These are phyloP conservation scores for Sturmia bella DNA, from an alignment of 2,888 invertebrate genomes.

Conservation along the genomic window DNA sequence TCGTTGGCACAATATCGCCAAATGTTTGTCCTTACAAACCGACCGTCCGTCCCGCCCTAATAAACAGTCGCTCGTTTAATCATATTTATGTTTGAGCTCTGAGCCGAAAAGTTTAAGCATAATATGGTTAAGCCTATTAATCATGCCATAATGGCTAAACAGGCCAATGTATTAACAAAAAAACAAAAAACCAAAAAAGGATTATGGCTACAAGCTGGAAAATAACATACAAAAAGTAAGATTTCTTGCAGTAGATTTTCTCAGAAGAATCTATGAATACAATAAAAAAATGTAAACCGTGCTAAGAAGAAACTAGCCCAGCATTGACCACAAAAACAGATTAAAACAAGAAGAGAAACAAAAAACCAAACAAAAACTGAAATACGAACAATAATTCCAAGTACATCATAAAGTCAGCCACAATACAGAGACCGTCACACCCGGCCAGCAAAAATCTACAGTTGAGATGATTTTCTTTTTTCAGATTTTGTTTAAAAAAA, in stretches of 20 bases:
- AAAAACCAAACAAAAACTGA: neutral
- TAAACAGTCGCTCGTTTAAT: too few species aligned
- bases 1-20: too few species aligned
- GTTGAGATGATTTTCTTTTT: slow-evolving; percentile 45
- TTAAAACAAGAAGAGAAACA: neutral
- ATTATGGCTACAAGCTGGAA: slow-evolving; percentile 42
- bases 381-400: slow-evolving; percentile 56
- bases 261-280: slow-evolving; percentile 29
- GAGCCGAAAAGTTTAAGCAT: slow-evolving; percentile 40
- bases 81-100: slow-evolving; percentile 7
- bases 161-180: slow-evolving; percentile 55
- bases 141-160: slow-evolving; percentile 64
- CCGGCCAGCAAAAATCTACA: slow-evolving; percentile 36
- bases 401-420: slow-evolving; percentile 38
- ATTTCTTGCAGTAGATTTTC: slow-evolving; percentile 11
- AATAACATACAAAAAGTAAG: neutral
- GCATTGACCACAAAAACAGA: slow-evolving; percentile 21
- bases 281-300: slow-evolving; percentile 1
- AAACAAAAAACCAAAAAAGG: too few species aligned
- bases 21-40: too few species aligned
- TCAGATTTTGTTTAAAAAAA: slow-evolving; percentile 39
- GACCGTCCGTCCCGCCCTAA: too few species aligned
- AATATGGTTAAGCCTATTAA: slow-evolving; percentile 61
- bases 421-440: slow-evolving; percentile 31
- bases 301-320: slow-evolving; percentile 12